Base-by-base conservation (phyloP, 1,140 invertebrate genomes). In the Bursaphelenchus mucronatus region DNA sequence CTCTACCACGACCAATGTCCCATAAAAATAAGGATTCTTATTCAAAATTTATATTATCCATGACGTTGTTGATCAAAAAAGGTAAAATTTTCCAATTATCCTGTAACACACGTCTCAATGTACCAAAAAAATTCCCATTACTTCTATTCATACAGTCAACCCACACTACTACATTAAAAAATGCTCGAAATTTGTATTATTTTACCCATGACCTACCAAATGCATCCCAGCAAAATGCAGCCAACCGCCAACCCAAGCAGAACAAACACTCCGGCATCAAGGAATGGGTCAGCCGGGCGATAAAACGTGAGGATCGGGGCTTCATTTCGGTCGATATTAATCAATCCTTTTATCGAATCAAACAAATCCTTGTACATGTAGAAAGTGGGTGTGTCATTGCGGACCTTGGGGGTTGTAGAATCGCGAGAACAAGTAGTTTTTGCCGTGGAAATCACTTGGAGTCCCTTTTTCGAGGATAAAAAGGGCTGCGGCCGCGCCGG, bases 391-490 rank as follows among this genome's bases (percentile, higher is more conserved):
- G 21, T 40, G 8, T 49, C 30, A 46, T 43, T 57, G 30, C 64
- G 71, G 17, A 79, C 59, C 64, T 79, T 70, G 11, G 76, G n/a
- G 72, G 56, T 76, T 76, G 67, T 66, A 78, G 54, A 79, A 78
- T 8, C 74, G 70, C 5, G 76, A 67, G 45, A 73, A 77, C 76
- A 79, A 65, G 59, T 63, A 78, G 56, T 78, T 63, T 44, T 54
- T 57, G 44, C 10, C 67, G 13, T 51, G 67, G 50, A 65, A 69
- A 21, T 39, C 55, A 9, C 55, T 43, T 10, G 17, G 0, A 46
- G 55, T 51, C 13, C 76, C 76, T 39, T 65, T 62, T 51, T 76
- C 66, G n/a, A 78, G 44, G n/a, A 78, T 17, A n/a, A 78, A 64
- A n/a, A 78, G 59, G n/a, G 50, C 65, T 43, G 47, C 64, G n/a